Evolutionary conservation across 2,113 vertebrate genomes (phyloP), one percentile per base, ranked within the genome.

Genomic region (Apeltes quadracus): DNA sequence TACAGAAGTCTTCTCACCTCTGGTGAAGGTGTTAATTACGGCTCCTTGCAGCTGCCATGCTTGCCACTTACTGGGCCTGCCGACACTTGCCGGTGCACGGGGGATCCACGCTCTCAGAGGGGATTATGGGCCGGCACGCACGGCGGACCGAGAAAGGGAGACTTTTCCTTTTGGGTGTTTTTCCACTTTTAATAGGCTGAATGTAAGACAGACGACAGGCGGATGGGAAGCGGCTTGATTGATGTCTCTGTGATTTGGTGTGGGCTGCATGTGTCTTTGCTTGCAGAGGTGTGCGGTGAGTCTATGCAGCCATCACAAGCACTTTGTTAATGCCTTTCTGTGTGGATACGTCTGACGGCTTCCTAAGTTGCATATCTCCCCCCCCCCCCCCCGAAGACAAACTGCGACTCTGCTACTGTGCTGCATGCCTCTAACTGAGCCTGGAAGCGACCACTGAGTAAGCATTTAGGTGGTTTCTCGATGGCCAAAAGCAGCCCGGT

Each of bases 21-120:
- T 72, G 85, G 77, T 74, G 75, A 86, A 88, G 86, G 89, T 84
- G 82, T 89, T 94, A 93, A 94, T 94, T 93, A 93, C 61, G 82
- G 86, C 82, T 88, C 72, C 85, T 82, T 44, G 56, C 90, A 88
- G 87, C 85, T 88, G 87, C 84, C 84, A 46, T 72, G 78, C 87
- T 89, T 43, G 53, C 85, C 84, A 88, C 87, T 92, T 89, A 87
- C 74, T 41, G 69, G 89, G 89, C 92, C 44, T 89, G 91, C 88
- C 84, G 76, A 78, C 86, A 89, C 93, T 90, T 71, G 91, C 80
- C 69, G 61, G 67, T 39, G 5, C 58, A 13, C 80, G 73, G 89
- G 89, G 88, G 88, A 92, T 90, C 86, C 87, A 90, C 80, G 75
- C 83, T 87, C 79, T 82, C 82, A 69, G 61, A 77, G 79, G 80